phyloP scores from a whole-genome alignment of 2,888 invertebrate species.

The Crematogaster levior region DNA sequence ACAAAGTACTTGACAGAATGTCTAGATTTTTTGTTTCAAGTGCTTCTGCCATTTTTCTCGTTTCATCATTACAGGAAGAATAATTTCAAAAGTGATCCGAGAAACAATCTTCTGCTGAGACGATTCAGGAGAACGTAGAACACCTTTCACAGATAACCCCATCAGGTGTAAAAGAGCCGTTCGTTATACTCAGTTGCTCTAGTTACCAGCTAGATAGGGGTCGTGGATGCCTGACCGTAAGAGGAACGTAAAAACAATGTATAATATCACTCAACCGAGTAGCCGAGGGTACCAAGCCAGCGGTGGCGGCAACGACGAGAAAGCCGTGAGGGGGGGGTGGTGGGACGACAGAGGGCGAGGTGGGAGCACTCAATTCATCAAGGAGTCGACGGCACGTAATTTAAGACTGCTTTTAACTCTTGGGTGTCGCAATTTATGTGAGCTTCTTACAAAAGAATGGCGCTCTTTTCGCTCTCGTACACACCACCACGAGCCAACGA shows the following conservation, averaged over 20 bases:
- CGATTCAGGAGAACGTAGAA: not conserved
- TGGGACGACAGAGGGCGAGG: conserved; percentile 62
- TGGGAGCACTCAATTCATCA: conserved; percentile 86
- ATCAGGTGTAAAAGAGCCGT: conserved; percentile 69
- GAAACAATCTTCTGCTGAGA: not conserved
- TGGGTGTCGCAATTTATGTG: conserved; percentile 86
- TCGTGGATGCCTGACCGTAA: conserved; percentile 62
- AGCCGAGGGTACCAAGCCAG: conserved; percentile 67
- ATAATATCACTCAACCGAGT: conserved; percentile 75
- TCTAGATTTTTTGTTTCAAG: not conserved
- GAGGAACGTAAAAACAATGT: conserved; percentile 82
- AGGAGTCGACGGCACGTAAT: conserved; percentile 85
- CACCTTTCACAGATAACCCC: conserved; percentile 21
- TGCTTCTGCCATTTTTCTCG: not conserved
- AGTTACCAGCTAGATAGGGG: conserved; percentile 72
- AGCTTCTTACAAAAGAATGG: conserved; percentile 86
- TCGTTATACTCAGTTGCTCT: conserved; percentile 76
- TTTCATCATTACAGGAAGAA: not conserved
- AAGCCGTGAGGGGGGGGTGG: conserved; percentile 40
- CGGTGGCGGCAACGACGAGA: conserved; percentile 52
- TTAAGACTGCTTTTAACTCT: conserved; percentile 86
- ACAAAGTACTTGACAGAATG: not conserved
- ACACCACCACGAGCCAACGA: conserved; percentile 74
- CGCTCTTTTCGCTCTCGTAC: conserved; percentile 78
- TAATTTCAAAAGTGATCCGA: conserved; percentile 49